These are phyloP conservation scores for Dilophus febrilis DNA, from an alignment of 2,888 invertebrate genomes.

Conservation along the genomic window DNA sequence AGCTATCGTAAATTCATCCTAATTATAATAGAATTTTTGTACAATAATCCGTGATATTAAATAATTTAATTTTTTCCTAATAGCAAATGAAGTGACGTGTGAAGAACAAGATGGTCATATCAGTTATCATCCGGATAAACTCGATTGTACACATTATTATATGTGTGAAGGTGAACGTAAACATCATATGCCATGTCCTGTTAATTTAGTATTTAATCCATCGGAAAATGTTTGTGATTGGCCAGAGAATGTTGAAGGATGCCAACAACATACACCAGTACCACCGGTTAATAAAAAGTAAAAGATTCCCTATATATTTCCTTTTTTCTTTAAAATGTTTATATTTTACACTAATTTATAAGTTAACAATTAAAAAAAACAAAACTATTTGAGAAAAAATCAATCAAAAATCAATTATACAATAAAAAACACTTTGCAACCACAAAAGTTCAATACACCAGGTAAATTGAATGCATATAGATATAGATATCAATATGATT, in stretches of 20 bases:
- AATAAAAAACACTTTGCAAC: too few relatives aligned
- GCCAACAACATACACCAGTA: constrained; percentile 51
- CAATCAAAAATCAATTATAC: too few relatives aligned
- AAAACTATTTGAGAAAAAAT: too few relatives aligned
- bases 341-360: too few relatives aligned
- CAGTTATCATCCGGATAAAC: constrained; percentile 78
- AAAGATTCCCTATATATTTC: too few relatives aligned
- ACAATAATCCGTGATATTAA: background rate
- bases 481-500: too few relatives aligned
- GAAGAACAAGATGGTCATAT: constrained; percentile 92
- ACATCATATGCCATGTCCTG: constrained; percentile 91
- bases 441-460: too few relatives aligned
- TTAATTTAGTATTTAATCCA: constrained; percentile 79
- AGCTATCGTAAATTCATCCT: background rate
- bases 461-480: too few relatives aligned
- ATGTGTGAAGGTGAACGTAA: constrained; percentile 93
- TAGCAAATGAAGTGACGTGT: constrained; percentile 76
- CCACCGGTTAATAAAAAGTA: too few relatives aligned
- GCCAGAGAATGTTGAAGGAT: constrained; percentile 88
- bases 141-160: constrained; percentile 85
- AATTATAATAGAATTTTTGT: background rate
- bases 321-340: too few relatives aligned
- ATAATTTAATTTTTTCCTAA: constrained; percentile 11
- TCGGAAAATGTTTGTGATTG: constrained; percentile 91
- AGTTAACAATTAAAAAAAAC: too few relatives aligned